Evolutionary conservation across 2,888 invertebrate genomes (phyloP).

Genomic region (Zaprionus lineosus): DNA sequence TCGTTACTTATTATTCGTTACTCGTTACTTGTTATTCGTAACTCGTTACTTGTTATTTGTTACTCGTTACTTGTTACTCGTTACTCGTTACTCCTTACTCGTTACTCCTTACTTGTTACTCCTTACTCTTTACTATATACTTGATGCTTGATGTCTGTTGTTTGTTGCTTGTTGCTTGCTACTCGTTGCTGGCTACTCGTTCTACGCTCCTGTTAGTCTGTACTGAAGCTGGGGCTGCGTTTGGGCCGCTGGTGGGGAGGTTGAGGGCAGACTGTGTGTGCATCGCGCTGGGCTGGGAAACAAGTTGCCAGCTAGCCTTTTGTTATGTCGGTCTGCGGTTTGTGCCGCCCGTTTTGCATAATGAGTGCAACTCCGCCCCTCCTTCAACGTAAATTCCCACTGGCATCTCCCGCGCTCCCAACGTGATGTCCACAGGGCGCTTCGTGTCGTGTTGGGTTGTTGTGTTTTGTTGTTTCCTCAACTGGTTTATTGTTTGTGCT

Average conservation of each 20-base stretch:
- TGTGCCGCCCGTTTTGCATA: conserved; percentile 60
- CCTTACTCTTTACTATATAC: no score
- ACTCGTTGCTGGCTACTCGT: not conserved
- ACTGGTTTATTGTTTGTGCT: conserved; percentile 24
- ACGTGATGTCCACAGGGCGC: conserved; percentile 66
- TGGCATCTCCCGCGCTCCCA: conserved; percentile 54
- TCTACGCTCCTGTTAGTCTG: conserved; percentile 23
- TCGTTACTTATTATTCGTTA: no score
- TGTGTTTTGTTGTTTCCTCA: conserved; percentile 10
- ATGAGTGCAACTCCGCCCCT: conserved; percentile 62
- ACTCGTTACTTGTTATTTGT: no score
- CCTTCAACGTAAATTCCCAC: conserved; percentile 33
- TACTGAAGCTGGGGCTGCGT: not conserved
- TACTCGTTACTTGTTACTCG: no score
- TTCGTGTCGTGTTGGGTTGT: conserved; percentile 47
- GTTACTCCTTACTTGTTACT: no score
- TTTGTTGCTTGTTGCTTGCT: no score
- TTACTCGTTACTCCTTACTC: no score
- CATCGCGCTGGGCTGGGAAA: conserved; percentile 31
- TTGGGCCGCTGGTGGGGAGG: not conserved
- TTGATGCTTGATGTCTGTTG: no score
- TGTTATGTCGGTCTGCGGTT: conserved; percentile 36
- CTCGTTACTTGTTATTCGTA: no score
- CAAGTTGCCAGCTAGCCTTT: conserved; percentile 38
- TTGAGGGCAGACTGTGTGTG: not conserved